Conservation (phyloP, 2,113 vertebrate species). For the Lontra canadensis region DNA sequence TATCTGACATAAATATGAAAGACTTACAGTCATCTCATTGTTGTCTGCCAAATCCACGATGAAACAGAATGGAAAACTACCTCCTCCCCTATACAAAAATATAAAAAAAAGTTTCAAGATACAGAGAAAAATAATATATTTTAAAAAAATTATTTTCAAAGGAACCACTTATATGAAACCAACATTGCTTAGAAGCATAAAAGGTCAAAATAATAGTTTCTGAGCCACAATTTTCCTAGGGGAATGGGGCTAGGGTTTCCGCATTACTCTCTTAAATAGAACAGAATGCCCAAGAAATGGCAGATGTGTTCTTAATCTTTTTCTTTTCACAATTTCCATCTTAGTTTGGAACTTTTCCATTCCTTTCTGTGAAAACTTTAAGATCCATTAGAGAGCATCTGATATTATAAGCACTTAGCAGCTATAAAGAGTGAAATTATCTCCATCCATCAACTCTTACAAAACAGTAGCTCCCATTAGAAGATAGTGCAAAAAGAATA, state of each 20-base stretch:
- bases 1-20: not conserved
- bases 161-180: not conserved
- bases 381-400: conserved; percentile 25
- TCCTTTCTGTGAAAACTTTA: conserved; percentile 36
- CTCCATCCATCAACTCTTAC: conserved; percentile 11
- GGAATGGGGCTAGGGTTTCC: not conserved
- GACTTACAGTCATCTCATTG: not conserved
- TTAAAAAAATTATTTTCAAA: not conserved
- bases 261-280: not conserved
- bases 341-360: conserved; percentile 26
- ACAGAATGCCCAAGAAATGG: not conserved
- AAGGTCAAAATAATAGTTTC: not conserved
- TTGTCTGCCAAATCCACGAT: not conserved
- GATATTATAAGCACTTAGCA: conserved; percentile 41
- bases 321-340: not conserved
- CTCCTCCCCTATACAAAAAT: not conserved
- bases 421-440: conserved; percentile 45
- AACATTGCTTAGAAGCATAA: not conserved
- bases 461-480: conserved; percentile 40
- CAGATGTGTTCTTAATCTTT: not conserved
- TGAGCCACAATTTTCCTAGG: not conserved
- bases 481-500: not conserved
- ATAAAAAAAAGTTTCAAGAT: not conserved
- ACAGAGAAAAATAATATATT: not conserved
- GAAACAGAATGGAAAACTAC: not conserved